phyloP scores from a whole-genome alignment of 2,888 invertebrate genomes.

The Mactromeris polynyma region DNA sequence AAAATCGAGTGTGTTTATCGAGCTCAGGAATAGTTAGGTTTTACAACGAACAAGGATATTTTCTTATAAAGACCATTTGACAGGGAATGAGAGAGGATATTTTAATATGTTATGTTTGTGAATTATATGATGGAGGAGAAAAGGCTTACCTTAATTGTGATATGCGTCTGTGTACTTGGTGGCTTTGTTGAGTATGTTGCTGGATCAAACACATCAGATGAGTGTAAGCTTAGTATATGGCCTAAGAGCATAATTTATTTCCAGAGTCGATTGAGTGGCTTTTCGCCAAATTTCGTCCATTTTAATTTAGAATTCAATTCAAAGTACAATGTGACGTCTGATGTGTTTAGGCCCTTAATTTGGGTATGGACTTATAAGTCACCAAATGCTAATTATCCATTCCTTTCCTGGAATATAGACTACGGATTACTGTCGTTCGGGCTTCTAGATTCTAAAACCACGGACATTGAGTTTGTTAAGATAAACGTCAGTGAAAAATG shows the following conservation, averaged over 20 bases:
- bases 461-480: conserved; percentile 2
- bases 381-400: conserved; percentile 36
- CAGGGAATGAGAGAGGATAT: too few relatives aligned
- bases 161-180: neutral
- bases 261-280: conserved; percentile 24
- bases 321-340: conserved; percentile 4
- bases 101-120: neutral
- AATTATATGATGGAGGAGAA: neutral
- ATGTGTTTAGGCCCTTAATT: conserved; percentile 38
- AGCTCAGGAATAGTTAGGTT: neutral
- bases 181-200: neutral
- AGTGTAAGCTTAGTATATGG: neutral
- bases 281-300: conserved; percentile 41
- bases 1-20: neutral
- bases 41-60: too few relatives aligned
- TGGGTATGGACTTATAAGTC: conserved; percentile 63
- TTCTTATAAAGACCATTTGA: too few relatives aligned
- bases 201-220: neutral
- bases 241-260: conserved; percentile 32
- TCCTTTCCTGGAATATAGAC: conserved; percentile 55
- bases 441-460: conserved; percentile 51
- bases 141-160: neutral
- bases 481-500: neutral
- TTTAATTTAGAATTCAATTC: conserved; percentile 20
- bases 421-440: conserved; percentile 54